Conservation (phyloP, 2,888 invertebrate genomes). For the Antheraea yamamai region DNA sequence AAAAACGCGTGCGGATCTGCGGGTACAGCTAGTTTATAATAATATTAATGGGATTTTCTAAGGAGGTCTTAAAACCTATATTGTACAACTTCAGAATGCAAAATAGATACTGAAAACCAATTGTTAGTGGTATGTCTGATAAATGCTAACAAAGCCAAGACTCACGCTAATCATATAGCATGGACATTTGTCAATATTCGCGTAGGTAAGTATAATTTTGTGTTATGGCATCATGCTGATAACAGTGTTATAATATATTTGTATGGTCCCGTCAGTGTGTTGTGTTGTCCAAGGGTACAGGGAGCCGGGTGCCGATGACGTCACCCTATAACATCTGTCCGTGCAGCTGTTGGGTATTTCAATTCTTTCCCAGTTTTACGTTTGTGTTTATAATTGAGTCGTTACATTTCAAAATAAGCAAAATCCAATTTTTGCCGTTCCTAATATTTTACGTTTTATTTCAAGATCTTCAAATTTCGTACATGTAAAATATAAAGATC, state of each 20-base stretch:
- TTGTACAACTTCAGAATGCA: neutral
- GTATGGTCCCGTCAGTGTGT: neutral
- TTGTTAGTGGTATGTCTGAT: neutral
- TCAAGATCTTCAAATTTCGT: no score
- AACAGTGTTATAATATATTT: neutral
- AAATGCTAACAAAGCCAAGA: no score
- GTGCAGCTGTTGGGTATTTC: constrained; percentile 2
- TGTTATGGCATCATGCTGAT: neutral
- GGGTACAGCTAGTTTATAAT: no score
- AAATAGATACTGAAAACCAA: neutral
- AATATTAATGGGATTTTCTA: no score
- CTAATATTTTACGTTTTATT: no score
- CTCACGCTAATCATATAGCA: neutral
- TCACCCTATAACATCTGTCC: constrained; percentile 5
- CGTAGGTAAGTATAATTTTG: neutral
- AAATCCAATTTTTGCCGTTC: no score
- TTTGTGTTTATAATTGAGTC: neutral
- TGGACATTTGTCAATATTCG: neutral
- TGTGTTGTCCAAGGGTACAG: neutral
- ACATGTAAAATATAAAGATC: no score
- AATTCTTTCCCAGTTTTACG: neutral
- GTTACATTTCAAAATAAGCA: no score
- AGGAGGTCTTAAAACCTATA: neutral
- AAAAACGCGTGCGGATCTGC: no score
- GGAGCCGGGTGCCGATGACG: constrained; percentile 6